phyloP scores from a whole-genome alignment of 2,113 vertebrate species.

The Hippocampus barbouri region DNA sequence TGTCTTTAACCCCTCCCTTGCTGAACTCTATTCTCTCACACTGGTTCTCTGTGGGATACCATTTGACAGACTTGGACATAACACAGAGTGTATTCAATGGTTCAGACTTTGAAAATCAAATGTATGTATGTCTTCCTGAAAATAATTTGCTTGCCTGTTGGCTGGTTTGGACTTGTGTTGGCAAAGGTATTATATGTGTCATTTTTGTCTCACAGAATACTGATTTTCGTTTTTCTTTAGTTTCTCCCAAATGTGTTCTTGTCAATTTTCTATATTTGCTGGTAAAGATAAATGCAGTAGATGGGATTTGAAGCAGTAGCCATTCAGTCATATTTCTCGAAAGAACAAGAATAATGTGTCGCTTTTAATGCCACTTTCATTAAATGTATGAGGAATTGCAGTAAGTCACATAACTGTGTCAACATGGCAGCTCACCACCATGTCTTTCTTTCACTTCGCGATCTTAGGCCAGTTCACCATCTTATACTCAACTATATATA shows the following conservation, averaged over 20 bases:
- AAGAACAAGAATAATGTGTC: not conserved
- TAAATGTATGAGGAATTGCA: not conserved
- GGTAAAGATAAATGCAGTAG: not conserved
- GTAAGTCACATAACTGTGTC: not conserved
- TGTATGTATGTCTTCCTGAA: slow-evolving; percentile 72
- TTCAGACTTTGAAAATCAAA: slow-evolving; percentile 85
- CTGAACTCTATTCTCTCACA: slow-evolving; percentile 62
- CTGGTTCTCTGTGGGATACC: slow-evolving; percentile 86
- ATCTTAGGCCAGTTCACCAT: slow-evolving; percentile 18
- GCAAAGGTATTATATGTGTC: not conserved
- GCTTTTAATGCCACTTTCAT: not conserved
- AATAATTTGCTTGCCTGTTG: slow-evolving; percentile 48
- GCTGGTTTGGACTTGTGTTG: slow-evolving; percentile 24
- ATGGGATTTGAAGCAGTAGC: not conserved
- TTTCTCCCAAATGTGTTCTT: not conserved
- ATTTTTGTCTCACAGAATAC: not conserved
- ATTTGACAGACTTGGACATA: slow-evolving; percentile 82
- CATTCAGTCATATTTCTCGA: not conserved
- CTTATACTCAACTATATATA: slow-evolving; percentile 5
- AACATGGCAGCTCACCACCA: no score
- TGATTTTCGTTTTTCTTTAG: not conserved
- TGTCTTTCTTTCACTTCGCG: no score
- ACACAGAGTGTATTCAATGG: slow-evolving; percentile 84
- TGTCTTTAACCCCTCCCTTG: slow-evolving; percentile 35
- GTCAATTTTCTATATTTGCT: not conserved